phyloP scores from a whole-genome alignment of 2,797 vertebrate species.

The Poecilia wingei region DNA sequence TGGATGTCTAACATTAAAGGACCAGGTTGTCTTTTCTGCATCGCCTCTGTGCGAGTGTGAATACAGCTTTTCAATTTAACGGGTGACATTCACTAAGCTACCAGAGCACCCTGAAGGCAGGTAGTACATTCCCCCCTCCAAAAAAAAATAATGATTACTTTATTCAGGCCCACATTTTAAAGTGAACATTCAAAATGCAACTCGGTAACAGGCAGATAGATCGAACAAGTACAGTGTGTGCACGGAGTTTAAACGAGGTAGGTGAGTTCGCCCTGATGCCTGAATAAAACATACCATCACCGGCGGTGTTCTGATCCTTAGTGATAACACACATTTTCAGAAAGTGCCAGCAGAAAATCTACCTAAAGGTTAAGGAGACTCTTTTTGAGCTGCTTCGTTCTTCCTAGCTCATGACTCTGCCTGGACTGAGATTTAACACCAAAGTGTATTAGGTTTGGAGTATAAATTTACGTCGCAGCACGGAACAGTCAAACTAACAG shows the following conservation, averaged over 20 bases:
- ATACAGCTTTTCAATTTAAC: conserved; percentile 15
- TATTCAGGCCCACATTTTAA: conserved; percentile 4
- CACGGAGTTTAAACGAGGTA: not conserved
- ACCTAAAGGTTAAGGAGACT: not conserved
- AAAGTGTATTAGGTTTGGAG: not conserved
- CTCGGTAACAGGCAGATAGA: not conserved
- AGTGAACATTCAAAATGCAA: conserved; percentile 1
- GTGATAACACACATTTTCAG: not conserved
- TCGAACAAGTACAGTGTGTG: not conserved
- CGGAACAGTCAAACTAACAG: too few relatives aligned
- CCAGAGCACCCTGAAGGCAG: conserved; percentile 8
- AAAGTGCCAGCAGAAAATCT: not conserved
- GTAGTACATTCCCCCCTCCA: not conserved
- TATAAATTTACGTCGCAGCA: not conserved
- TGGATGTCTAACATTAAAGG: not conserved
- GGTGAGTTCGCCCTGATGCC: not conserved
- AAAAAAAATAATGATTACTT: conserved; percentile 7
- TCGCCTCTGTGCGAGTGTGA: not conserved
- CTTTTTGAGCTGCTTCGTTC: not conserved
- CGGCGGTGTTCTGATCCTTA: not conserved
- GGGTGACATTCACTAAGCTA: conserved; percentile 8
- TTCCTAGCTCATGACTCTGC: not conserved
- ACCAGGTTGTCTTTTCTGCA: not conserved
- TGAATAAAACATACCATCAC: not conserved
- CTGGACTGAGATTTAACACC: not conserved